These are phyloP conservation scores for Hypena proboscidalis DNA, from an alignment of 2,888 invertebrate species.

Conservation along the genomic window DNA sequence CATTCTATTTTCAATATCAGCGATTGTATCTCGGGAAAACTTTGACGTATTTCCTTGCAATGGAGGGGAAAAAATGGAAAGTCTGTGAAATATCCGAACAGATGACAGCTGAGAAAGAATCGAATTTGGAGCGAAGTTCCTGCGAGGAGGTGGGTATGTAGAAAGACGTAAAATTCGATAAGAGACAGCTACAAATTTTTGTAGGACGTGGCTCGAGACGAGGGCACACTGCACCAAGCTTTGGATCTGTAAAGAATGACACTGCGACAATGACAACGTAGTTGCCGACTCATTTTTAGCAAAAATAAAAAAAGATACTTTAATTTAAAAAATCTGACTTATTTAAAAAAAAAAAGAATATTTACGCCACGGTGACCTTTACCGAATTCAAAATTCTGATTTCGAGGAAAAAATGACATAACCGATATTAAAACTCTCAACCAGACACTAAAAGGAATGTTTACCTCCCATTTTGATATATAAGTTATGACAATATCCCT, in stretches of 20 bases:
- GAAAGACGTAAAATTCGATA: constrained; percentile 42
- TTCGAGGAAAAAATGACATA: too few species aligned
- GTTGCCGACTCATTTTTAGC: too few species aligned
- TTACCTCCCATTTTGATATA: too few species aligned
- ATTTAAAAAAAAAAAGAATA: too few species aligned
- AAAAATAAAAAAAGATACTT: too few species aligned
- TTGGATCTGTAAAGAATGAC: constrained; percentile 21
- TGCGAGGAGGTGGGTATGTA: constrained; percentile 22
- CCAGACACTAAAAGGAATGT: too few species aligned
- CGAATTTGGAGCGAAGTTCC: constrained; percentile 55
- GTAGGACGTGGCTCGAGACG: constrained; percentile 29
- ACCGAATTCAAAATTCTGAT: too few species aligned
- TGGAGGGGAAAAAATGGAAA: constrained; percentile 43
- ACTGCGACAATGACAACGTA: too few species aligned
- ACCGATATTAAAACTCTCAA: too few species aligned
- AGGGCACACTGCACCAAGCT: constrained; percentile 21
- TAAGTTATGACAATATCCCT: too few species aligned
- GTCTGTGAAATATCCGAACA: constrained; percentile 54
- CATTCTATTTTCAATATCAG: constrained; percentile 49
- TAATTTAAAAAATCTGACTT: too few species aligned
- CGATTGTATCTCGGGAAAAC: constrained; percentile 57
- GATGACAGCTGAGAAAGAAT: constrained; percentile 69
- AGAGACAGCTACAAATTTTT: constrained; percentile 48
- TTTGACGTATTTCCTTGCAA: constrained; percentile 59
- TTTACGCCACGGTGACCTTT: too few species aligned